Conservation (phyloP, 2,888 invertebrate species). For the Keiferia lycopersicella region DNA sequence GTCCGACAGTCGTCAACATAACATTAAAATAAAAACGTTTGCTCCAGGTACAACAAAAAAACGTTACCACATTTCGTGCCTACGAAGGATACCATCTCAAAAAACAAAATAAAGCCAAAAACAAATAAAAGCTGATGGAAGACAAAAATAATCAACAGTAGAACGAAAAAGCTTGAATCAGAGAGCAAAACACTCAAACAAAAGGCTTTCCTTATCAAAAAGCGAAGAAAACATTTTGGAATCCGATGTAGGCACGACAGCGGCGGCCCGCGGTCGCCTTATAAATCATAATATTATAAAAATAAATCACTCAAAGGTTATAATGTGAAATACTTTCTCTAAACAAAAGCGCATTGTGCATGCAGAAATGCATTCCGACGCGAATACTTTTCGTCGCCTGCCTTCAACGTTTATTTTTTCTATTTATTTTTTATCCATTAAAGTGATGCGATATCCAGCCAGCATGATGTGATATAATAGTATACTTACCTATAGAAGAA, state of each 20-base stretch:
- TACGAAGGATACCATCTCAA: slow-evolving; percentile 9
- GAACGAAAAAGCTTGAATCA: slow-evolving; percentile 13
- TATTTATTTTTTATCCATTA: slow-evolving; percentile 59
- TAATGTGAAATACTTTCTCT: slow-evolving; percentile 80
- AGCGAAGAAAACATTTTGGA: slow-evolving; percentile 31
- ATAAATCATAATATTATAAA: slow-evolving; percentile 77
- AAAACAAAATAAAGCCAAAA: neutral
- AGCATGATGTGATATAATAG: slow-evolving; percentile 1
- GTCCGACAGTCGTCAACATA: slow-evolving; percentile 28
- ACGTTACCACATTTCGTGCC: neutral
- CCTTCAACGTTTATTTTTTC: slow-evolving; percentile 46
- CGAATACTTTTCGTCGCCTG: slow-evolving; percentile 79
- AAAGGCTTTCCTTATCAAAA: slow-evolving; percentile 33
- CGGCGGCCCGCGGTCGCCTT: slow-evolving; percentile 50
- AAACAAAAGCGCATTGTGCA: slow-evolving; percentile 80
- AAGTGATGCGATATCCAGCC: slow-evolving; percentile 39
- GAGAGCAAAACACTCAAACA: slow-evolving; percentile 27
- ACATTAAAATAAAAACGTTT: slow-evolving; percentile 15
- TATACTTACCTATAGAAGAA: neutral
- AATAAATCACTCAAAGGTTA: slow-evolving; percentile 75
- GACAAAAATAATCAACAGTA: slow-evolving; percentile 20
- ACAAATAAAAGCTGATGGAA: neutral
- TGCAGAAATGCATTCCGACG: slow-evolving; percentile 77
- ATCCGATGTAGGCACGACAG: slow-evolving; percentile 51
- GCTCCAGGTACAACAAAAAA: neutral